These are phyloP conservation scores for Crotalus viridis DNA, from an alignment of 2,113 vertebrate species.

Conservation along the genomic window DNA sequence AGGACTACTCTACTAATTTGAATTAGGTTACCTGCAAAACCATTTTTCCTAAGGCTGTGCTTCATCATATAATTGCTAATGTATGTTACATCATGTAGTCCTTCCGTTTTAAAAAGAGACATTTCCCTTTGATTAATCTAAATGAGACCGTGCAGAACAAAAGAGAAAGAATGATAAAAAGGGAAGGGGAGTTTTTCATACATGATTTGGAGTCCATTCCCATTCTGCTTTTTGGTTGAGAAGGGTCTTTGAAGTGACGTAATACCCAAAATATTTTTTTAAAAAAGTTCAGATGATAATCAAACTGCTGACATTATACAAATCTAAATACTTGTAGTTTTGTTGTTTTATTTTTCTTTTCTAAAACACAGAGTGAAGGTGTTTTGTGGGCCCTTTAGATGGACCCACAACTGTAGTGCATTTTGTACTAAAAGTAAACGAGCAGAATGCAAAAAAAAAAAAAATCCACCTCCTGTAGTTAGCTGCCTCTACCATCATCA, in stretches of 20 bases:
- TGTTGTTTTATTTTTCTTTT: background rate
- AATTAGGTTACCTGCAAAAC: background rate
- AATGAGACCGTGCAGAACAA: background rate
- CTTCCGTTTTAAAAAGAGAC: background rate
- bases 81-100: background rate
- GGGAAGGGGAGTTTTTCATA: background rate
- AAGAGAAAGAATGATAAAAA: background rate
- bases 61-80: background rate
- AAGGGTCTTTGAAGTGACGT: background rate
- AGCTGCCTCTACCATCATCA: background rate
- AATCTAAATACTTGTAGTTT: background rate
- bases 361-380: background rate
- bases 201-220: background rate
- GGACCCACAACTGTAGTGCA: background rate
- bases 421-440: background rate
- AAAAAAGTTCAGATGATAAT: background rate
- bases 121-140: background rate
- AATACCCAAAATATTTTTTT: background rate
- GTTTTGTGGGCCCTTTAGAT: background rate
- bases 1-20: background rate
- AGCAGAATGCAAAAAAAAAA: background rate
- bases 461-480: background rate
- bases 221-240: background rate
- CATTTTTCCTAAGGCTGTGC: background rate
- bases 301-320: background rate